Evolutionary conservation across 2,797 vertebrate genomes (phyloP), one percentile per base, ranked within the genome.

Genomic region (Pangasius sanitwongsei): DNA sequence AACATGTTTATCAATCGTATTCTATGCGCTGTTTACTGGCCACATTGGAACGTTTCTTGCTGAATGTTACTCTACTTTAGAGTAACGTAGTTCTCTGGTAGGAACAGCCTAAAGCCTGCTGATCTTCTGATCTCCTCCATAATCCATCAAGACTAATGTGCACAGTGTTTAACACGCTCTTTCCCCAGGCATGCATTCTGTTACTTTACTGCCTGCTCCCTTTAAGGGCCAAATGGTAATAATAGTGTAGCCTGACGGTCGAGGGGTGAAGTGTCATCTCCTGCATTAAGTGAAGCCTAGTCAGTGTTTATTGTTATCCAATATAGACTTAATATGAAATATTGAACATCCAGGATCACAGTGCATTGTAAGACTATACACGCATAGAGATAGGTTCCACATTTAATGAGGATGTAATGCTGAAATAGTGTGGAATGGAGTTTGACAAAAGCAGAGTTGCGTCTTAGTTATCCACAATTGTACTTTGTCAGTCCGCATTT

Each of bases 71-170:
- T n/a, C 37, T 55, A 74, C 34, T 48, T 7, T 48, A 48, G 48
- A 48, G 48, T 48, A 48, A 48, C 1, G 7, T 48, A 48, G 48
- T 48, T 48, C 48, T 48, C 48, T 48, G 48, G 7, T 31, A 37
- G 15, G 59, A 80, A 65, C 72, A 65, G 55, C 86, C 74, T 77
- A 15, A 86, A 75, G 85, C 85, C 2, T 59, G 50, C 85, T 63
- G 72, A 77, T 65, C 44, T 65, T 28, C 57, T 34, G 63, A 85
- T 48, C 44, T 11, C 25, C 41, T 67, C 28, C 11, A 23, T n/a
- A 69, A 85, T 85, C 57, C 83, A 70, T 85, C 83, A 85, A 23
- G 23, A 28, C 53, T 81, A 81, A 81, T 37, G 53, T 57, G 53
- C 48, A 8, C n/a, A 12, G 53, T 81, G 48, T 78, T 78, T 53